These are phyloP conservation scores for Sus scrofa DNA, from an alignment of 2,113 vertebrate genomes.

Conservation along the genomic window DNA sequence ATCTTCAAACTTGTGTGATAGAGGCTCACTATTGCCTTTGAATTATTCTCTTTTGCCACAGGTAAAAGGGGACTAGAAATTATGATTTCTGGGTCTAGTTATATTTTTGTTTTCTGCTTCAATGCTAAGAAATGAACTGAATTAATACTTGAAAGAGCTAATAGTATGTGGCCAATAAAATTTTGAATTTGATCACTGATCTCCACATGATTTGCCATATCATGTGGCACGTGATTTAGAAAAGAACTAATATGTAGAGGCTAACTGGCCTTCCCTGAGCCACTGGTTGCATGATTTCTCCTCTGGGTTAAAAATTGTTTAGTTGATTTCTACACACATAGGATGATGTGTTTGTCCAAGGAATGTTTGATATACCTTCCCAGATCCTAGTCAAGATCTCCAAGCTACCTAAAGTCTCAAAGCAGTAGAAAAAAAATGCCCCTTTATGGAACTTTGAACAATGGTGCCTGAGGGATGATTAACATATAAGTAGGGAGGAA, in stretches of 20 bases:
- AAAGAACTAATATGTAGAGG: not conserved
- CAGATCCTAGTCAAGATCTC: slow-evolving; percentile 6
- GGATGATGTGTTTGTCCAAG: slow-evolving; percentile 19
- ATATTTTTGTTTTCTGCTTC: slow-evolving; percentile 43
- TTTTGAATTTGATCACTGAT: not conserved
- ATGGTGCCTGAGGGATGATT: slow-evolving; percentile 84
- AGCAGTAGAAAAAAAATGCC: slow-evolving; percentile 38
- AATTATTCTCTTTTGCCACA: slow-evolving; percentile 1
- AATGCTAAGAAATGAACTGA: not conserved
- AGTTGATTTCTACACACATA: not conserved
- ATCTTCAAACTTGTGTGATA: slow-evolving; percentile 45
- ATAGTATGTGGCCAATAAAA: not conserved
- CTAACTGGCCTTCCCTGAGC: not conserved
- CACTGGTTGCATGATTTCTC: not conserved
- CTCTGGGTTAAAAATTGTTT: not conserved
- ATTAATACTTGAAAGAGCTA: not conserved
- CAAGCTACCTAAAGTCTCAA: slow-evolving; percentile 23
- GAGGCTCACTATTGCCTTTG: not conserved
- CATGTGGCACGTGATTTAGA: not conserved
- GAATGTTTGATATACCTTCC: not conserved
- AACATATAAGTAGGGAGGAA: slow-evolving; percentile 86
- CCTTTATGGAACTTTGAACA: slow-evolving; percentile 86
- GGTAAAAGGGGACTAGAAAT: slow-evolving; percentile 30
- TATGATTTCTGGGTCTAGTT: not conserved
- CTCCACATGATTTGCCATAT: not conserved